Evolutionary conservation across 2,113 vertebrate species (phyloP), one percentile per base, ranked within the genome.

Genomic region (Antennarius striatus): DNA sequence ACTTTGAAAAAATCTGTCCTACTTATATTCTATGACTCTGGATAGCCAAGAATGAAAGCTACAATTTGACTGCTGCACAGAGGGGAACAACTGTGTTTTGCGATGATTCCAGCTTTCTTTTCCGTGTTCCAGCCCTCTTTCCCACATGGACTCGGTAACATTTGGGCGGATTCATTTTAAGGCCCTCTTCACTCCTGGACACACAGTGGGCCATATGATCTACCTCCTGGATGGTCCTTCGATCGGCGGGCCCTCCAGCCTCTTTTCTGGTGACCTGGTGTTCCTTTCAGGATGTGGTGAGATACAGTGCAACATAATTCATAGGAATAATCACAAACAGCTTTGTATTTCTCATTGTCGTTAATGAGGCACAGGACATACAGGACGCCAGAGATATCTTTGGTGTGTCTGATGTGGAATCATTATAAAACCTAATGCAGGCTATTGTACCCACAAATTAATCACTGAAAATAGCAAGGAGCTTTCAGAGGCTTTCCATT

Each of bases 251-350:
- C 95, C 97, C 14, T 90, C 91, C 52, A 96, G 95, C 84, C 94
- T 99, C 61, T 99, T 99, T 88, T 99, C 98, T 0, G 98, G 98
- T 32, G 98, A 99, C 82, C 94, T 99, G 57, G 94, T 99, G 40
- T 99, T 99, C 89, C 95, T 99, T 3, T 96, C 96, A 11, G 98
- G 98, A 80, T 99, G 97, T 1, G 98, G 98, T 99, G 79, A 91
- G 93, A 77, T 39, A 3, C 30, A 30, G 12, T n/a, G 40, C 9
- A 52, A 51, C 0, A 0, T 12, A 8, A 48, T 11, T 15, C 10
- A 53, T 8, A n/a, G 4, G 1, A 48, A 63, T 16, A 0, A 28
- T 57, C 39, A 30, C 5, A 22, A 4, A 17, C 3, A 39, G 10
- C 3, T 10, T 50, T 11, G 11, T 10, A 43, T 43, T 43, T 43